phyloP scores from a whole-genome alignment of 2,797 vertebrate genomes.

The Dallia pectoralis region DNA sequence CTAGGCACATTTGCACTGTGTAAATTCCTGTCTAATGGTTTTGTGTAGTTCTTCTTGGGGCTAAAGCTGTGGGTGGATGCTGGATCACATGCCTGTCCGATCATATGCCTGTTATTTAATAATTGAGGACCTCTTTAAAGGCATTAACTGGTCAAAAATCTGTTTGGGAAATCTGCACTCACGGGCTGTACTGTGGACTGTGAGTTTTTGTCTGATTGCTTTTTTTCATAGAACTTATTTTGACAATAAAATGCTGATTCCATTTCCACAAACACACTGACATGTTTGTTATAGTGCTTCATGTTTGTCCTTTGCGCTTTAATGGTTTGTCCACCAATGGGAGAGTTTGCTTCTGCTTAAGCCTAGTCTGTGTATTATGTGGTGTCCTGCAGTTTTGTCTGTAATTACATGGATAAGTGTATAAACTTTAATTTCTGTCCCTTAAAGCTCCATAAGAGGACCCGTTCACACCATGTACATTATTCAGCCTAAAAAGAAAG shows the following conservation, averaged over 20 bases:
- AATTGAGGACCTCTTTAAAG: slow-evolving; percentile 8
- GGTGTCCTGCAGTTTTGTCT: neutral
- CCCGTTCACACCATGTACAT: slow-evolving; percentile 66
- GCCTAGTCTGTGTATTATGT: neutral
- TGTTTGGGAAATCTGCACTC: neutral
- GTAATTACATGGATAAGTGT: neutral
- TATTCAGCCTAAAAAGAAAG: slow-evolving; percentile 69
- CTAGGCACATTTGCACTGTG: slow-evolving; percentile 6
- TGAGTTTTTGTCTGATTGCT: neutral
- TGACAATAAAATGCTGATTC: neutral
- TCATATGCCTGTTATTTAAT: slow-evolving; percentile 55
- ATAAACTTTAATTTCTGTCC: neutral
- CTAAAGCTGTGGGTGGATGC: neutral
- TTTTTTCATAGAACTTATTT: neutral
- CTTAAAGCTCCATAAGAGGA: slow-evolving; percentile 51
- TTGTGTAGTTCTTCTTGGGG: slow-evolving; percentile 17
- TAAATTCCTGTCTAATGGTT: slow-evolving; percentile 11
- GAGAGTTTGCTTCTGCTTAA: neutral
- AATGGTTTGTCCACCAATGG: neutral
- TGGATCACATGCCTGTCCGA: slow-evolving; percentile 47
- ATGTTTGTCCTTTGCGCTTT: neutral
- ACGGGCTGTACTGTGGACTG: neutral
- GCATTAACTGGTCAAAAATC: slow-evolving; percentile 19
- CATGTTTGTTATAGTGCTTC: neutral
- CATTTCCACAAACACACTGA: neutral